A percentile compares a stretch with the other conserved stretches of the same genome.
phyloP scores from a whole-genome alignment of 2,797 vertebrate genomes.

The Dendrocincla tyrannina region DNA sequence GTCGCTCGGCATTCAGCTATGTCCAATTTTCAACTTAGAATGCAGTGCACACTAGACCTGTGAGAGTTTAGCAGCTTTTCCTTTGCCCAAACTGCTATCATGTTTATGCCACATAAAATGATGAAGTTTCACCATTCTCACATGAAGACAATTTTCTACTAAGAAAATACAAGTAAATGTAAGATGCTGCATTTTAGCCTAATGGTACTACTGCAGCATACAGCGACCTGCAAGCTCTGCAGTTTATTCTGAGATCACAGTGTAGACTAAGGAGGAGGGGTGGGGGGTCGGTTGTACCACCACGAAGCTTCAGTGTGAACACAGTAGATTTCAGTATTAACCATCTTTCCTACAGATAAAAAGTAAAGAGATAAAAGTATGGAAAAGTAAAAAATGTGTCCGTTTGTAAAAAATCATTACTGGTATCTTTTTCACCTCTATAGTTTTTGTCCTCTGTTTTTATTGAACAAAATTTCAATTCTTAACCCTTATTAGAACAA shows the following conservation, averaged over 20 bases:
- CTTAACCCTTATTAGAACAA: neutral
- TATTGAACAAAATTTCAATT: neutral
- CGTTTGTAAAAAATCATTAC: neutral
- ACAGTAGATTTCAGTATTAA: neutral
- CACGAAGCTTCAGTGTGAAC: neutral
- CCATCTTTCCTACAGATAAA: neutral
- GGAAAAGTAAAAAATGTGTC: neutral
- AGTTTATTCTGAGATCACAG: neutral
- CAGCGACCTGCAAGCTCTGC: neutral
- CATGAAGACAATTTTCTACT: neutral
- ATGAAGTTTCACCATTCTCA: neutral
- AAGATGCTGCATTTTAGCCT: neutral
- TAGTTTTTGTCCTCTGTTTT: neutral
- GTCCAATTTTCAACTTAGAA: slow-evolving; percentile 25
- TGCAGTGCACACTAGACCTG: neutral
- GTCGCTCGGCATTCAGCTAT: slow-evolving; percentile 4
- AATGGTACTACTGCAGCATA: neutral
- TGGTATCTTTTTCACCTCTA: neutral
- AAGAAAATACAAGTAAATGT: neutral
- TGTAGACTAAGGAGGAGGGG: neutral
- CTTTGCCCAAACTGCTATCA: neutral
- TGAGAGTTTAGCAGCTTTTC: neutral
- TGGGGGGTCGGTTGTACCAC: rapidly evolving
- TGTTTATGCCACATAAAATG: neutral
- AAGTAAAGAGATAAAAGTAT: too few species aligned